Evolutionary conservation across 2,888 invertebrate species (phyloP).

Genomic region (Conchocele bisecta): DNA sequence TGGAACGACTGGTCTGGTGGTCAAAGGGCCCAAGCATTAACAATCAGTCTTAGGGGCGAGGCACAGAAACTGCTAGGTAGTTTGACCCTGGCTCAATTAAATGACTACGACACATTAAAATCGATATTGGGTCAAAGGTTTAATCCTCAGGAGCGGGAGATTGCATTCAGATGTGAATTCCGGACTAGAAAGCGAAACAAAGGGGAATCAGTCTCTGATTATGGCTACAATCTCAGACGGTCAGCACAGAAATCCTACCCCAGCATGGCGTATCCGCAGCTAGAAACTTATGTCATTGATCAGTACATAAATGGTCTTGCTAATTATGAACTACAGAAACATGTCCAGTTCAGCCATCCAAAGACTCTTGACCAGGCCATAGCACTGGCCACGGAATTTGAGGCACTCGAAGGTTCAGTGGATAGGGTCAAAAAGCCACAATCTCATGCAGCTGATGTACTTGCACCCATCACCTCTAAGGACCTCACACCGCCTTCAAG

Average conservation of each 20-base stretch:
- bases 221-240: slow-evolving; percentile 22
- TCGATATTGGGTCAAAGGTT: not conserved
- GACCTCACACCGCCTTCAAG: not conserved
- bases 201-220: not conserved
- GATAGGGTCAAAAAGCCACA: not conserved
- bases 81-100: not conserved
- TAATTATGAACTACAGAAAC: slow-evolving; percentile 17
- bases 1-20: not conserved
- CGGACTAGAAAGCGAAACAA: not conserved
- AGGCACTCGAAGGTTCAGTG: slow-evolving; percentile 8
- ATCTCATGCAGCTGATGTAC: no score
- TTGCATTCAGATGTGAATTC: slow-evolving; percentile 1
- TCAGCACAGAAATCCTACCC: slow-evolving; percentile 28
- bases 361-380: slow-evolving; percentile 18
- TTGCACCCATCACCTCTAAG: not conserved
- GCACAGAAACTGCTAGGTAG: slow-evolving; percentile 1
- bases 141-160: not conserved
- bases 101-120: not conserved
- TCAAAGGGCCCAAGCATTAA: not conserved
- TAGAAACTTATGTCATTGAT: slow-evolving; percentile 20
- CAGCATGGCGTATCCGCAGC: not conserved
- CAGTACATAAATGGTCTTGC: slow-evolving; percentile 29
- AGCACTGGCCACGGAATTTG: slow-evolving; percentile 21
- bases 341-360: slow-evolving; percentile 34
- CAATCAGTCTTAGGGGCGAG: not conserved